Evolutionary conservation across 2,888 invertebrate species (phyloP).

Genomic region (Dusona sp.): DNA sequence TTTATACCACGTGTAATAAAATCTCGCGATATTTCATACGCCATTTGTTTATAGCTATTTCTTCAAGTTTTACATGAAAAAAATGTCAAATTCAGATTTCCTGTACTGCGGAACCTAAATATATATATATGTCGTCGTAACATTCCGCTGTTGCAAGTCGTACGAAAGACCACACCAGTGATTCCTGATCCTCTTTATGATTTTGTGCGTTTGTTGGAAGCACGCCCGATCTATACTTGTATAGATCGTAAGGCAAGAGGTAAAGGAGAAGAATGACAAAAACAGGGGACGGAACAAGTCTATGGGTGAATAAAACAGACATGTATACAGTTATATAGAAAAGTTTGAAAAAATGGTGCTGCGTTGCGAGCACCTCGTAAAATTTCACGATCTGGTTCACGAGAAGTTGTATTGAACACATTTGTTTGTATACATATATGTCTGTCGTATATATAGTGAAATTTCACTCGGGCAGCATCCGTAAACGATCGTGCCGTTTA

Average conservation of each 20-base stretch:
- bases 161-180: constrained; percentile 21
- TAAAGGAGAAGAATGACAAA: constrained; percentile 33
- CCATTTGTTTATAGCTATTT: constrained; percentile 3
- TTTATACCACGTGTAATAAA: neutral
- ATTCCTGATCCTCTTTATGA: constrained; percentile 18
- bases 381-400: constrained; percentile 47
- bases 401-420: constrained; percentile 22
- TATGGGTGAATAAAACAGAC: constrained; percentile 32
- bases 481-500: constrained; percentile 80
- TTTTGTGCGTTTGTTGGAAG: constrained; percentile 39
- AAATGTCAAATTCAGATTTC: constrained; percentile 11
- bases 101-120: neutral
- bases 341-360: constrained; percentile 20
- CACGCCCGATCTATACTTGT: constrained; percentile 32
- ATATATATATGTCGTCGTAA: constrained; percentile 1
- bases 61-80: neutral
- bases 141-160: constrained; percentile 2
- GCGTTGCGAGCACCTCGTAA: constrained; percentile 35
- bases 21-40: neutral
- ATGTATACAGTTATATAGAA: constrained; percentile 25
- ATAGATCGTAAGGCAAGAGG: constrained; percentile 13
- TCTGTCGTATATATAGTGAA: constrained; percentile 10
- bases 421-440: constrained; percentile 3
- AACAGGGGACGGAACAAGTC: constrained; percentile 25
- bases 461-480: constrained; percentile 68